These are phyloP conservation scores for Ferdinandea cuprea DNA, from an alignment of 2,888 invertebrate genomes.

Conservation along the genomic window DNA sequence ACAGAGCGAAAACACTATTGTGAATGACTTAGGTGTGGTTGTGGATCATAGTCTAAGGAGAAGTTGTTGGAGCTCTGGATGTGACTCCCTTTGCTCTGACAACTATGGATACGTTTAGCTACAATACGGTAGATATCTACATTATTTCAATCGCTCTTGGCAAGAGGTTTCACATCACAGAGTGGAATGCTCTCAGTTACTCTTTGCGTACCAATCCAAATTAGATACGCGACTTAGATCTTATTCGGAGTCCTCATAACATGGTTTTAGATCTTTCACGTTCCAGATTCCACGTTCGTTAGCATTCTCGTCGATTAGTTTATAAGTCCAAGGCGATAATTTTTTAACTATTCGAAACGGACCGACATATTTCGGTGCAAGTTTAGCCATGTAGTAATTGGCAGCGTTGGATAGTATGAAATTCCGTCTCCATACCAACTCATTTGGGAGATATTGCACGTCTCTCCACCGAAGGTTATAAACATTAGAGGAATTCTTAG, in stretches of 20 bases:
- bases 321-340: conserved; percentile 21
- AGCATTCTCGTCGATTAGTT: not conserved
- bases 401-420: conserved; percentile 9
- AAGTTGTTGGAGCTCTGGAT: no score
- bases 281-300: conserved; percentile 5
- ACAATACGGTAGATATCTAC: no score
- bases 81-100: no score
- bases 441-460: no score
- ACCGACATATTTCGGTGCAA: no score
- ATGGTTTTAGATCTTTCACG: conserved; percentile 15
- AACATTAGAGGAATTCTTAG: not conserved
- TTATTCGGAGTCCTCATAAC: no score
- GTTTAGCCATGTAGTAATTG: not conserved
- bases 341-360: conserved; percentile 2
- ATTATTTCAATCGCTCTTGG: no score
- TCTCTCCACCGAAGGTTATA: conserved; percentile 2
- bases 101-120: no score
- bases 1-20: no score
- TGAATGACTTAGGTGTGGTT: no score
- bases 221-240: not conserved
- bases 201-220: no score
- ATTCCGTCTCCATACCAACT: conserved; percentile 11
- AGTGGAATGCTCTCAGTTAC: not conserved
- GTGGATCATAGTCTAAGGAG: no score
- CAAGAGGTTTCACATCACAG: not conserved